Evolutionary conservation across 1,140 invertebrate genomes (phyloP).

Genomic region (Ooceraea biroi): DNA sequence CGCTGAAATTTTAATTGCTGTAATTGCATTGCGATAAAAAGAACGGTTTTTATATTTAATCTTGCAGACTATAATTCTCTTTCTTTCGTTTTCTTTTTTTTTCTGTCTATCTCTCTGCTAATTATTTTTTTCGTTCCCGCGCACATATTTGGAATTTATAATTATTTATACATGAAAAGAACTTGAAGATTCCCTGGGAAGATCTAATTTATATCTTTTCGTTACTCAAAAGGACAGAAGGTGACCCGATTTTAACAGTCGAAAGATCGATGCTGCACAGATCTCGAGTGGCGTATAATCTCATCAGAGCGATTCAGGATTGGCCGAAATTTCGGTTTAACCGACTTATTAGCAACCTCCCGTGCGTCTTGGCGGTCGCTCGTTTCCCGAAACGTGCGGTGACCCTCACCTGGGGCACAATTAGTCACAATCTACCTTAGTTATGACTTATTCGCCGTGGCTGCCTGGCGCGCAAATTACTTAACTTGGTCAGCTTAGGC

Average conservation of each 20-base stretch:
- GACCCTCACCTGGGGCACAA: slow-evolving; percentile 81
- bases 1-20: slow-evolving; percentile 64
- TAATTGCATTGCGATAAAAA: slow-evolving; percentile 43
- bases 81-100: background rate
- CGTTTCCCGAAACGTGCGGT: slow-evolving; percentile 67
- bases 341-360: slow-evolving; percentile 47
- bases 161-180: slow-evolving; percentile 46
- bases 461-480: slow-evolving; percentile 83
- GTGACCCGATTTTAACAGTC: slow-evolving; percentile 41
- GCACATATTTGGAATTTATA: slow-evolving; percentile 13
- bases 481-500: slow-evolving; percentile 84
- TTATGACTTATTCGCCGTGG: slow-evolving; percentile 85
- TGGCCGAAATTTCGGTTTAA: slow-evolving; percentile 79
- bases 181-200: slow-evolving; percentile 7
- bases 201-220: background rate
- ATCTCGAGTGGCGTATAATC: slow-evolving; percentile 52
- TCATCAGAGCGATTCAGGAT: slow-evolving; percentile 67
- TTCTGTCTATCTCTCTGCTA: background rate
- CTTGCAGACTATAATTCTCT: slow-evolving; percentile 37
- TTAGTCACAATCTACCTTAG: slow-evolving; percentile 86
- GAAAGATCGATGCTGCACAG: slow-evolving; percentile 17
- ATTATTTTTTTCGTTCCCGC: slow-evolving; percentile 37
- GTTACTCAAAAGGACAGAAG: background rate
- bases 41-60: slow-evolving; percentile 60
- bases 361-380: slow-evolving; percentile 17